Percentiles rank a stretch among this genome's conserved stretches.
Evolutionary conservation across 2,797 vertebrate species (phyloP).

Genomic region (Myotis findleyi): DNA sequence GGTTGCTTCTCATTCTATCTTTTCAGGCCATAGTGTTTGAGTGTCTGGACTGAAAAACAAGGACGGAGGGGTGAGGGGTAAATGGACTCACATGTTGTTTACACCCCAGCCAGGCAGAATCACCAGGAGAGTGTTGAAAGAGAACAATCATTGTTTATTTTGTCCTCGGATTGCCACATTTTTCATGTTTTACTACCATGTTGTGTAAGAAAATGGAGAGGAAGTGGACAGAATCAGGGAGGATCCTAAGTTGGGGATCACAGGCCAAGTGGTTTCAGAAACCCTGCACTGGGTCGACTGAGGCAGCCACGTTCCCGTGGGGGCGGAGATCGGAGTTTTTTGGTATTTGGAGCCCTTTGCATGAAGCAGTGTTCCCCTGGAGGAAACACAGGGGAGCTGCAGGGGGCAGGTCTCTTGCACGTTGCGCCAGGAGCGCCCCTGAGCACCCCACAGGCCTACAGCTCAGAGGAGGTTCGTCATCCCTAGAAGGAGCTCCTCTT

Average conservation of each 20-base stretch:
- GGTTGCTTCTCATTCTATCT: constrained; percentile 21
- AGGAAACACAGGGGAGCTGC: not conserved
- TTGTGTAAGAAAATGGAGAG: constrained; percentile 72
- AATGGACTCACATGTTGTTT: constrained; percentile 36
- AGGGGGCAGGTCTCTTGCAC: not conserved
- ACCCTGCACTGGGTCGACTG: not conserved
- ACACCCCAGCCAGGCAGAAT: constrained; percentile 11
- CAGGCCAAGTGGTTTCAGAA: not conserved
- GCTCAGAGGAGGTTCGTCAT: not conserved
- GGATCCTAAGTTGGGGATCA: not conserved
- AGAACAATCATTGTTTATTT: constrained; percentile 32
- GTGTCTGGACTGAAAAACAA: not conserved
- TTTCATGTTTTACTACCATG: constrained; percentile 49
- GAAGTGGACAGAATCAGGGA: constrained; percentile 42
- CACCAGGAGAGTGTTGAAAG: constrained; percentile 60
- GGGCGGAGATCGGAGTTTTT: not conserved
- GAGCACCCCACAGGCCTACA: not conserved
- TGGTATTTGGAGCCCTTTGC: not conserved
- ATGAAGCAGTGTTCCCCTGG: not conserved
- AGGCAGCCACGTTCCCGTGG: not conserved
- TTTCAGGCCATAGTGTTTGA: not conserved
- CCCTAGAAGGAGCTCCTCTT: constrained; percentile 50
- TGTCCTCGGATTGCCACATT: constrained; percentile 49
- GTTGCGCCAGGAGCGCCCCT: not conserved
- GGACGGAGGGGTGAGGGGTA: not conserved